These are phyloP conservation scores for Drosophila anomalata DNA, from an alignment of 2,888 invertebrate genomes.

Conservation along the genomic window DNA sequence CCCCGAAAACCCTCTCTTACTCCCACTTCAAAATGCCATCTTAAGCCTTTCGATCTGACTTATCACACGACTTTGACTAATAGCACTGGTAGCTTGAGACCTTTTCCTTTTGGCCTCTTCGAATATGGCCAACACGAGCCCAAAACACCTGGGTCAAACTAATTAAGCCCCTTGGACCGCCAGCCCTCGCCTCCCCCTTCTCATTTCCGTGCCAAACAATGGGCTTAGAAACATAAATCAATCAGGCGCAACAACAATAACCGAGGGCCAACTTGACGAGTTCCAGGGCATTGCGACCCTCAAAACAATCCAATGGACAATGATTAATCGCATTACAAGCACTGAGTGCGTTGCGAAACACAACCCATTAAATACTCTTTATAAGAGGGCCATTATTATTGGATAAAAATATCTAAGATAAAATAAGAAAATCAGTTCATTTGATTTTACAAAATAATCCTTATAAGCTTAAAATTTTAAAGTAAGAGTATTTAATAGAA, in stretches of 20 bases:
- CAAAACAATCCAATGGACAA: conserved; percentile 50
- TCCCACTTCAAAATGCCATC: conserved; percentile 10
- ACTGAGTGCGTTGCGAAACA: conserved; percentile 36
- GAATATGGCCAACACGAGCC: conserved; percentile 14
- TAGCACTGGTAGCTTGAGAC: conserved; percentile 49
- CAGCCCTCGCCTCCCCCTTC: not conserved
- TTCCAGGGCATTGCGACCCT: conserved; percentile 39
- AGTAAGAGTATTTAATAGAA: conserved; percentile 9
- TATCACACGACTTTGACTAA: conserved; percentile 73
- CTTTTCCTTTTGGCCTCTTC: conserved; percentile 32
- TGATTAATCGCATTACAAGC: conserved; percentile 66
- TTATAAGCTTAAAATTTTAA: not conserved
- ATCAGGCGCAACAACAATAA: conserved; percentile 66
- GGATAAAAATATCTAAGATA: not conserved
- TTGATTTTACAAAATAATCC: not conserved
- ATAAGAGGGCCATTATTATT: not conserved
- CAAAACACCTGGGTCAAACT: conserved; percentile 71
- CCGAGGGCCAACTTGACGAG: conserved; percentile 65
- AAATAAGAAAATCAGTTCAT: not conserved
- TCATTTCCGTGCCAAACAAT: conserved; percentile 51
- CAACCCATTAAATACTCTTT: conserved; percentile 57
- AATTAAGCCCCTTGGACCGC: conserved; percentile 53
- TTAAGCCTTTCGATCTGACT: conserved; percentile 57
- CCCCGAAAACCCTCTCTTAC: not conserved
- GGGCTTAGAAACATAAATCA: conserved; percentile 72